Evolutionary conservation across 2,113 vertebrate species (phyloP).

Genomic region (Etheostoma cragini): DNA sequence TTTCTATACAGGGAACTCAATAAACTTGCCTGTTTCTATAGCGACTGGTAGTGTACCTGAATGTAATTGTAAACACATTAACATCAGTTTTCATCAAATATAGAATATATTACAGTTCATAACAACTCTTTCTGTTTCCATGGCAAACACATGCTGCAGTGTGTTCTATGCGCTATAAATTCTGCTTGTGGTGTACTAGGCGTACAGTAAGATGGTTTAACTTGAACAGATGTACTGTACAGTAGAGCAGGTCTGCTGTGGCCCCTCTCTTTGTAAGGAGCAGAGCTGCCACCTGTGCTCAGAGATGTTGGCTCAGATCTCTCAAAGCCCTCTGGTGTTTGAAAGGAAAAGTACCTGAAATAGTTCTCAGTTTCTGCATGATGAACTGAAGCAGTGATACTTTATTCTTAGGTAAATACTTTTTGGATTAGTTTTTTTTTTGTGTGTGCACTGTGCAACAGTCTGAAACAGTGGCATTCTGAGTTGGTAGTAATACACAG

Average conservation of each 20-base stretch:
- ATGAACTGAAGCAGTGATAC: background rate
- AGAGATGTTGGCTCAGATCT: constrained; percentile 14
- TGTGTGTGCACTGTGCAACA: background rate
- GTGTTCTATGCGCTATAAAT: background rate
- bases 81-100: background rate
- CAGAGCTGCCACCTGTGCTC: constrained; percentile 21
- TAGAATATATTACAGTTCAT: background rate
- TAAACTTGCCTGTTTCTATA: constrained; percentile 12
- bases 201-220: background rate
- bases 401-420: background rate
- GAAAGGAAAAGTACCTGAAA: background rate
- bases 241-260: background rate
- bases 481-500: background rate
- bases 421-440: background rate
- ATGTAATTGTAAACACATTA: background rate
- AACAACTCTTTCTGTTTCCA: background rate
- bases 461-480: background rate
- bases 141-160: background rate
- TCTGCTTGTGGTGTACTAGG: background rate
- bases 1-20: background rate
- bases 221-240: constrained; percentile 43
- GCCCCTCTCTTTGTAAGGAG: constrained; percentile 13
- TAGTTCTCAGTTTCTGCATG: background rate
- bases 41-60: background rate
- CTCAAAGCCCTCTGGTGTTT: constrained; percentile 57